Evolutionary conservation across 2,797 vertebrate species (phyloP).

Genomic region (Peromyscus nudipes): DNA sequence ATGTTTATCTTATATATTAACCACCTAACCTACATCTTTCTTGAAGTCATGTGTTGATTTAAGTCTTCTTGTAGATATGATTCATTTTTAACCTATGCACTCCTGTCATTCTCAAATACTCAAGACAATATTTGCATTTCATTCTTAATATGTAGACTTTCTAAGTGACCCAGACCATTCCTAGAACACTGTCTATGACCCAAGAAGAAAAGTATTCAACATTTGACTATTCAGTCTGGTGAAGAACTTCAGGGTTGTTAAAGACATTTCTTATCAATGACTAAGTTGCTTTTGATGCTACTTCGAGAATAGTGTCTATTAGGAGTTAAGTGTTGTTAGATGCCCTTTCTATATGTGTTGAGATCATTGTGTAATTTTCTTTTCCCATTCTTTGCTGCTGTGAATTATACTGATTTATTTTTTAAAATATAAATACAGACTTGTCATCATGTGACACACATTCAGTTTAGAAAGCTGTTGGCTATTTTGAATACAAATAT

Average conservation of each 20-base stretch:
- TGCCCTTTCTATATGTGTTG: not conserved
- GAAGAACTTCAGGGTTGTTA: not conserved
- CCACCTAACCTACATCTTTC: not conserved
- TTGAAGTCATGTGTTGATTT: not conserved
- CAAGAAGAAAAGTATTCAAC: not conserved
- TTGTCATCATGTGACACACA: not conserved
- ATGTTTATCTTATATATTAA: not conserved
- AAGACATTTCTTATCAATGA: not conserved
- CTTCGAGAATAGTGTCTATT: not conserved
- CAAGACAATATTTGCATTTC: not conserved
- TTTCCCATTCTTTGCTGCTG: not conserved
- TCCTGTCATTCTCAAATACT: not conserved
- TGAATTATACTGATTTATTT: constrained; percentile 34
- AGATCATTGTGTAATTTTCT: not conserved
- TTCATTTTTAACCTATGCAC: not conserved
- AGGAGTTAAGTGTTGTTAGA: not conserved
- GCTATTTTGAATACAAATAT: not conserved
- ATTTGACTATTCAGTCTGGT: constrained; percentile 11
- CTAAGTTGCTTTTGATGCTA: not conserved
- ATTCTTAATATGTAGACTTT: not conserved
- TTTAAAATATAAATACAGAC: constrained; percentile 1
- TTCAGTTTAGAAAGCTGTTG: not conserved
- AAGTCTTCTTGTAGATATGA: not conserved
- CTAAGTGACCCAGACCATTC: not conserved
- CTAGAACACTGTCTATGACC: not conserved